These are phyloP conservation scores for Dipodomys stephensi DNA, from an alignment of 2,113 vertebrate species.

Conservation along the genomic window DNA sequence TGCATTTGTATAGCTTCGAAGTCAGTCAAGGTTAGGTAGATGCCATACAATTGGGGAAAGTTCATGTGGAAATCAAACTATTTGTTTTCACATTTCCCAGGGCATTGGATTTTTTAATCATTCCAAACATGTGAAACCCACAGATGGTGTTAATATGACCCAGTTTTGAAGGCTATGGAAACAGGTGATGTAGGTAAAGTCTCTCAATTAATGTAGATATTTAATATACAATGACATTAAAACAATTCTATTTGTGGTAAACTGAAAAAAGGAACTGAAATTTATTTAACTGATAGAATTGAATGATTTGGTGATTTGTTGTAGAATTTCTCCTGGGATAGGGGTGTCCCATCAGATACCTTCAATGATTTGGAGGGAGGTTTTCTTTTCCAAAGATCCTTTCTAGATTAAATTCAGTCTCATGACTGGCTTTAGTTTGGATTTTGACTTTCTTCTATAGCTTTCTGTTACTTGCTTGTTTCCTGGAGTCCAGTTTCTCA, in stretches of 20 bases:
- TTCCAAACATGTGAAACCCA: background rate
- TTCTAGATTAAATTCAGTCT: background rate
- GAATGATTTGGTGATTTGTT: background rate
- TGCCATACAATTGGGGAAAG: background rate
- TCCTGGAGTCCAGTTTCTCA: background rate
- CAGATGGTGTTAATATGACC: background rate
- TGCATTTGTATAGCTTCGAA: conserved; percentile 5
- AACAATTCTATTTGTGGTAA: background rate
- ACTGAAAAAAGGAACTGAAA: background rate
- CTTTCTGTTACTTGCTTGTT: background rate
- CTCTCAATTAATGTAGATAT: background rate
- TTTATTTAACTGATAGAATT: conserved; percentile 1
- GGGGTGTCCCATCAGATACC: background rate
- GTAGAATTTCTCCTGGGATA: background rate
- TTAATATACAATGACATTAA: background rate
- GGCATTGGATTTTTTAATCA: conserved; percentile 15
- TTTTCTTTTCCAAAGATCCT: background rate
- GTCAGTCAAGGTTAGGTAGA: background rate
- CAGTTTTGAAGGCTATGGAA: background rate
- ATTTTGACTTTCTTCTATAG: background rate
- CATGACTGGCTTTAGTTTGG: background rate
- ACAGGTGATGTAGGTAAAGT: background rate
- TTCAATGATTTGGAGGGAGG: background rate
- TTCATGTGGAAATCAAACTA: background rate
- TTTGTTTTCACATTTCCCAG: background rate